Evolutionary conservation across 2,888 invertebrate genomes (phyloP), one percentile per base, ranked within the genome.

Genomic region (Uropetala carovei): DNA sequence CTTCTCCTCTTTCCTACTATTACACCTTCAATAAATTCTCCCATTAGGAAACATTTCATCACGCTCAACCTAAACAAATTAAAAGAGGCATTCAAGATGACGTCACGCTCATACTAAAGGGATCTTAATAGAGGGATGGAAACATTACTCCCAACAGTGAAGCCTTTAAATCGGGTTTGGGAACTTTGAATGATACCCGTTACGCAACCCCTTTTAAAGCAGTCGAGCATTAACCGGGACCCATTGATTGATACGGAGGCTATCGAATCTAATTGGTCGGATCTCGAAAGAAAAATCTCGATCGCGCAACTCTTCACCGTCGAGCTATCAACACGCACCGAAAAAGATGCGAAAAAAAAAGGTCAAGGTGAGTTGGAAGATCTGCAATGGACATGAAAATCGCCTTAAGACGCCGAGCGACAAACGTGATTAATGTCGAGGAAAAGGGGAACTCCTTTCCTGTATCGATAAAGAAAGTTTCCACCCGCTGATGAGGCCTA

Each of bases 351-450:
- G 22, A 75, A 27, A 27, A 75, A 75, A 22, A 60, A 75, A 75
- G 75, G 75, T 75, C 75, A 75, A 75, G 75, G 75, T 75, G 75
- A 75, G 22, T 27, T 13, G 22, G 75, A 75, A n/a, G n/a, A 75
- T 75, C 75, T 27, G 13, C 75, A 27, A 75, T 75, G 27, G 27
- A 75, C n/a, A 22, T 11, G 68, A 75, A 75, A n/a, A 22, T 75
- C 22, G 75, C 22, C 22, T 75, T 75, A 75, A 75, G 75, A 75
- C 75, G n/a, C 27, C 43, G 43, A 3, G 43, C 43, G 10, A 27
- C 75, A 75, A 75, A 75, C 22, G 22, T 75, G 75, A 75, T 75
- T 75, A 27, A 27, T 18, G 75, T 11, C 2, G 27, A 75, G 27
- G 8, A 10, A 27, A 75, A 22, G 27, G 75, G 75, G 22, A 75